A percentile compares a stretch with the other conserved stretches of the same genome.
Evolutionary conservation across 2,797 vertebrate species (phyloP).

Genomic region (Anguilla marmorata): DNA sequence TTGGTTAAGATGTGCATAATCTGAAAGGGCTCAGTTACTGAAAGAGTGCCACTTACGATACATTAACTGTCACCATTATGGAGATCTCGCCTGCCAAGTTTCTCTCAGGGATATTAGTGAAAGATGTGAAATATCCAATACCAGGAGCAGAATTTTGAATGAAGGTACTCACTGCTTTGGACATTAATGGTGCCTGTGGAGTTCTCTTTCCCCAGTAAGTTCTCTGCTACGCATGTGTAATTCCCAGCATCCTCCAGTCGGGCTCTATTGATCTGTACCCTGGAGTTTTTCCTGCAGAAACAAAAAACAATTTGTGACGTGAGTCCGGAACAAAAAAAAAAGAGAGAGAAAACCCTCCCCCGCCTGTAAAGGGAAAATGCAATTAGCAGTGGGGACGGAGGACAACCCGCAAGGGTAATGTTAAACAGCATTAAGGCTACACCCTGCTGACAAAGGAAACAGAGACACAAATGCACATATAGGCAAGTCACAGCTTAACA

Average conservation of each 20-base stretch:
- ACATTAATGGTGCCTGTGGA: slow-evolving; percentile 88
- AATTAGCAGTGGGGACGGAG: background rate
- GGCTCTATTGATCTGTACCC: slow-evolving; percentile 90
- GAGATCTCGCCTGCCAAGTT: background rate
- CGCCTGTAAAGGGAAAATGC: no score
- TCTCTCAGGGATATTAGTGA: background rate
- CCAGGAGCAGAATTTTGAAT: background rate
- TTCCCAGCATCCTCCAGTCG: slow-evolving; percentile 93
- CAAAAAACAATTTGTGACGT: background rate
- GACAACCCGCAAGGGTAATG: background rate
- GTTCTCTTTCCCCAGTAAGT: slow-evolving; percentile 85
- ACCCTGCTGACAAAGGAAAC: background rate
- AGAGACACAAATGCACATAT: background rate
- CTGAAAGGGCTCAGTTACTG: background rate
- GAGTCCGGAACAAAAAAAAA: background rate
- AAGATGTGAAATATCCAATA: background rate
- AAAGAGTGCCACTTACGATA: background rate
- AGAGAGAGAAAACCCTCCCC: background rate
- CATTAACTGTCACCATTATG: background rate
- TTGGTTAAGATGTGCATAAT: background rate
- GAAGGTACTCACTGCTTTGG: slow-evolving; percentile 87
- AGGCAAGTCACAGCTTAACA: background rate
- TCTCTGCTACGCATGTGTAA: slow-evolving; percentile 95
- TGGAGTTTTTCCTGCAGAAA: slow-evolving; percentile 87
- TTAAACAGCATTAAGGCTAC: background rate